These are phyloP conservation scores for Dione juno DNA, from an alignment of 2,888 invertebrate species.

Conservation along the genomic window DNA sequence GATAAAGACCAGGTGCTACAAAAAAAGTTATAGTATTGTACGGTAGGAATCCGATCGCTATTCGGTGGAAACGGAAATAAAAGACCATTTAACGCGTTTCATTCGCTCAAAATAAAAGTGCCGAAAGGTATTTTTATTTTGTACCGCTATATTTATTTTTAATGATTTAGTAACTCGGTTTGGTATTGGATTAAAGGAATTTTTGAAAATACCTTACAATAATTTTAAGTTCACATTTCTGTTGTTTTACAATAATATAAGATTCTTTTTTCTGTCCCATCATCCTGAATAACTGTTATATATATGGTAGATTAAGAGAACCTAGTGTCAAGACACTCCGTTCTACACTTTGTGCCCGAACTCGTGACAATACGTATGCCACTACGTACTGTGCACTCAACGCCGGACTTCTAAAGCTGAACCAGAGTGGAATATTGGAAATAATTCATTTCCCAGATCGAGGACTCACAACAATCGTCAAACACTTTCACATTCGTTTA, in stretches of 20 bases:
- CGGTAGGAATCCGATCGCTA: conserved; percentile 45
- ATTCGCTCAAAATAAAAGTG: conserved; percentile 38
- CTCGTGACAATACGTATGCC: too few species aligned
- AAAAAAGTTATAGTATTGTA: conserved; percentile 37
- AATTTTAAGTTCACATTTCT: not conserved
- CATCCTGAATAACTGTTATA: too few species aligned
- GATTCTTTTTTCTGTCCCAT: too few species aligned
- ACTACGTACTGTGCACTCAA: too few species aligned
- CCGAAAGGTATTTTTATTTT: conserved; percentile 25
- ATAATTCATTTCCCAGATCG: too few species aligned
- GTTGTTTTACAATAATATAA: too few species aligned
- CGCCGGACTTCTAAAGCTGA: too few species aligned
- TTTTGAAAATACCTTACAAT: not conserved
- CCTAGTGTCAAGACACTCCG: too few species aligned
- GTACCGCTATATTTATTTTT: conserved; percentile 23
- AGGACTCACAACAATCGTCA: not conserved
- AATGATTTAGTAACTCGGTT: conserved; percentile 28
- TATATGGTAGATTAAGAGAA: too few species aligned
- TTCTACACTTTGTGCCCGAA: too few species aligned
- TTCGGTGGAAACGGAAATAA: conserved; percentile 45
- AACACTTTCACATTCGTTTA: too few species aligned
- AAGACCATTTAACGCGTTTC: conserved; percentile 46
- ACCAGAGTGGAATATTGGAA: too few species aligned
- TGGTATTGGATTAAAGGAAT: conserved; percentile 23
- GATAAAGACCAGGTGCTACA: conserved; percentile 35